Conservation (phyloP, 2,113 vertebrate species). For the Gambusia affinis region DNA sequence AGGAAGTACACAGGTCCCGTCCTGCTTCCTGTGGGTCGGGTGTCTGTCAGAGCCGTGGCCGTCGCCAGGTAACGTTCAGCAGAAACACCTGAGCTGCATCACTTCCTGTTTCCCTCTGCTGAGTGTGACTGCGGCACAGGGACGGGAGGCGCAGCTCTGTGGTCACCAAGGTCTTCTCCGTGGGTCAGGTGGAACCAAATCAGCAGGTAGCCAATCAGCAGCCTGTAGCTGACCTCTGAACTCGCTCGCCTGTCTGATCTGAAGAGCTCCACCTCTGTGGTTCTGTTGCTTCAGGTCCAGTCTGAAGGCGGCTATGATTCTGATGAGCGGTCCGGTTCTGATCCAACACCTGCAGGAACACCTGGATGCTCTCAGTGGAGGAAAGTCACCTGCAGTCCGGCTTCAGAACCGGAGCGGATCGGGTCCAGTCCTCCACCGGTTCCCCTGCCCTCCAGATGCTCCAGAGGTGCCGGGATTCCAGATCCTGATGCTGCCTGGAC, state of each 20-base stretch:
- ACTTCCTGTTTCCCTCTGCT: not conserved
- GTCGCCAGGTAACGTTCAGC: constrained; percentile 80
- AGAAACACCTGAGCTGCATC: not conserved
- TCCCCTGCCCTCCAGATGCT: constrained; percentile 54
- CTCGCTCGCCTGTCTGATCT: not conserved
- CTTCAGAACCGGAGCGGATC: constrained; percentile 61
- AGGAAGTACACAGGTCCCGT: constrained; percentile 86
- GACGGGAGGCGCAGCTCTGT: constrained; percentile 88
- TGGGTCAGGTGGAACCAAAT: constrained; percentile 67
- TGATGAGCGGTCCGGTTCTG: not conserved
- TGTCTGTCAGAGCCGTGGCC: constrained; percentile 87
- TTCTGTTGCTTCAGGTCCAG: constrained; percentile 24
- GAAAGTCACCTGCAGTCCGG: too few relatives aligned
- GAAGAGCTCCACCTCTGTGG: not conserved
- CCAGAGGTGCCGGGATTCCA: not conserved
- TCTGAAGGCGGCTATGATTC: not conserved
- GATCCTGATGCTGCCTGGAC: constrained; percentile 14
- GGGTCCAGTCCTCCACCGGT: constrained; percentile 20
- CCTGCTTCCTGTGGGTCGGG: constrained; percentile 85
- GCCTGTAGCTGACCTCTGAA: not conserved
- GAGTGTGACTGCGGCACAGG: constrained; percentile 67
- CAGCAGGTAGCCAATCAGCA: constrained; percentile 17
- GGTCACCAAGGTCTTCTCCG: constrained; percentile 91
- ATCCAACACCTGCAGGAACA: constrained; percentile 28
- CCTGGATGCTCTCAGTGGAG: not conserved